phyloP scores from a whole-genome alignment of 2,888 invertebrate genomes.

The Anoncus sp. region DNA sequence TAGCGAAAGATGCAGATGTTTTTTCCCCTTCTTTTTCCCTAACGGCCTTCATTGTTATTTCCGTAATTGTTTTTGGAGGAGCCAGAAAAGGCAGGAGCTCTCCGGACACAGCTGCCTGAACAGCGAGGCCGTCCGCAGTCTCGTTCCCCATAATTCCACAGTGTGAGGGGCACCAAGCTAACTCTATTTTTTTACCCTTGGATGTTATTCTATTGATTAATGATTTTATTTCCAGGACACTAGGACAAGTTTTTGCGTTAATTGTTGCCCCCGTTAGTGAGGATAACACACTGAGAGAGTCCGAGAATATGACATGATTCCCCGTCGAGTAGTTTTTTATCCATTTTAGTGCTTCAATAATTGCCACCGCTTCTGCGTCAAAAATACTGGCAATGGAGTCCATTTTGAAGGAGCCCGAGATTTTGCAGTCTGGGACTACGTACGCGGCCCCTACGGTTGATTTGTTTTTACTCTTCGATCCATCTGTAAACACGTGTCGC shows the following conservation, averaged over 20 bases:
- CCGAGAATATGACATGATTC: no score
- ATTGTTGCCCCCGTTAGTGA: not conserved
- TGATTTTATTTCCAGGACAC: slow-evolving; percentile 17
- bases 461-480: no score
- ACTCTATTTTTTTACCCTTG: not conserved
- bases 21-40: no score
- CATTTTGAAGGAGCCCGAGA: no score
- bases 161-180: slow-evolving; percentile 3
- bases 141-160: not conserved
- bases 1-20: no score
- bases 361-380: slow-evolving; percentile 10
- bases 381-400: not conserved
- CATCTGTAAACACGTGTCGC: slow-evolving; percentile 1
- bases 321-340: not conserved
- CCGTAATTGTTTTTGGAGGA: no score
- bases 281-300: not conserved
- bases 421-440: no score
- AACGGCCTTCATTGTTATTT: no score
- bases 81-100: no score
- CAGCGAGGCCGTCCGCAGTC: not conserved
- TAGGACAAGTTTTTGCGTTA: not conserved
- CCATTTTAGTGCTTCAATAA: not conserved
- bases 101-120: no score
- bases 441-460: no score
- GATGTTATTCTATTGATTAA: not conserved